A percentile compares a stretch with the other conserved stretches of the same genome.
Evolutionary conservation across 2,888 invertebrate genomes (phyloP).

Genomic region (Crossocerus cetratus): DNA sequence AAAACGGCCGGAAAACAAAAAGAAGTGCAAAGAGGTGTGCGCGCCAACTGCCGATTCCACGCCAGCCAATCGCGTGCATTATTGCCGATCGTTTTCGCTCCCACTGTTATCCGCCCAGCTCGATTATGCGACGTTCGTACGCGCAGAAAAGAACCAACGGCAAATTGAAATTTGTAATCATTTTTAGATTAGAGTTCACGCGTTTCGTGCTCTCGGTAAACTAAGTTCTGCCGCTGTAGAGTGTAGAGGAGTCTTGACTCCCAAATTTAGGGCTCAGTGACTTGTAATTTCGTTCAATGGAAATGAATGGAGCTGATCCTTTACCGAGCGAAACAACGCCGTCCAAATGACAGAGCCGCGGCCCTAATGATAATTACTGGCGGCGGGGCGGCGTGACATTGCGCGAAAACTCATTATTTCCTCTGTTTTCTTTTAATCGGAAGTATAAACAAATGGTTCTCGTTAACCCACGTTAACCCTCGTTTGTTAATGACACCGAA

Average conservation of each 20-base stretch:
- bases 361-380: slow-evolving; percentile 30
- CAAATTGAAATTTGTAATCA: too few relatives aligned
- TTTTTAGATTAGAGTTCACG: too few relatives aligned
- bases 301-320: too few relatives aligned
- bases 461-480: slow-evolving; percentile 42
- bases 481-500: slow-evolving; percentile 36
- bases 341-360: background rate
- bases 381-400: background rate
- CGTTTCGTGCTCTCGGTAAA: slow-evolving; percentile 3
- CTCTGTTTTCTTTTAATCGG: slow-evolving; percentile 38
- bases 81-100: background rate
- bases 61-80: background rate
- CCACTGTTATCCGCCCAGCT: background rate
- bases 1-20: too few relatives aligned
- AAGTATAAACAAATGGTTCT: slow-evolving; percentile 50
- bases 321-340: too few relatives aligned
- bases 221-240: too few relatives aligned
- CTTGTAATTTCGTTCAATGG: too few relatives aligned
- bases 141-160: too few relatives aligned
- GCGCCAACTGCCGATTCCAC: background rate
- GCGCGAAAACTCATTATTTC: slow-evolving; percentile 52
- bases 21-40: too few relatives aligned
- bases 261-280: too few relatives aligned
- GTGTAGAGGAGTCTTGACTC: too few relatives aligned
- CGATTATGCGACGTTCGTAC: background rate